A percentile compares a stretch with the other conserved stretches of the same genome.
These are phyloP conservation scores for Lysiphlebus fabarum DNA, from an alignment of 1,140 invertebrate species.

Conservation along the genomic window DNA sequence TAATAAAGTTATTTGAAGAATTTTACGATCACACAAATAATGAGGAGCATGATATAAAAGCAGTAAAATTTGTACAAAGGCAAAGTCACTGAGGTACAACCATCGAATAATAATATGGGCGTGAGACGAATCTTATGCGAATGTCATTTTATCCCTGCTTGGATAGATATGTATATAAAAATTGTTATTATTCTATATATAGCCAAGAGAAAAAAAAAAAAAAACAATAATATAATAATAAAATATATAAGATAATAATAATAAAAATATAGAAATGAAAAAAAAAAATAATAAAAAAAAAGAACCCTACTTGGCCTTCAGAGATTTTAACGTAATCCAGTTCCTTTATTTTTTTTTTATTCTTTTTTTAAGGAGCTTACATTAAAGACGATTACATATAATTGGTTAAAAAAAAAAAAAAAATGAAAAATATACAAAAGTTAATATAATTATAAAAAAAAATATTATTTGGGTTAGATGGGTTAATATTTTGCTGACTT, in stretches of 20 bases:
- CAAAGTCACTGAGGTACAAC: background rate
- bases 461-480: too few species aligned
- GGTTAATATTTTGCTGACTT: too few species aligned
- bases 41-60: constrained; percentile 16
- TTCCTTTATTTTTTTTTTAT: too few species aligned
- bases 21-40: constrained; percentile 19
- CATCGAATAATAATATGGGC: background rate
- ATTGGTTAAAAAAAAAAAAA: constrained; percentile 29
- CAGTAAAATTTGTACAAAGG: constrained; percentile 20
- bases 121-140: background rate
- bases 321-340: constrained; percentile 29
- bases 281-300: background rate
- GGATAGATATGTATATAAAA: constrained; percentile 14
- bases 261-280: background rate
- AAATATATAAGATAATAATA: background rate
- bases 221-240: background rate
- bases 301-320: constrained; percentile 2
- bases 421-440: background rate
- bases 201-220: too few species aligned
- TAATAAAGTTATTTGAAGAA: background rate
- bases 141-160: background rate
- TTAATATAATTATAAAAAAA: background rate
- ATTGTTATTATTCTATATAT: constrained; percentile 13
- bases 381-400: constrained; percentile 31
- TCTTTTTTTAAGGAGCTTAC: constrained; percentile 30